Evolutionary conservation across 2,113 vertebrate species (phyloP), one percentile per base, ranked within the genome.

Genomic region (Caranx melampygus): DNA sequence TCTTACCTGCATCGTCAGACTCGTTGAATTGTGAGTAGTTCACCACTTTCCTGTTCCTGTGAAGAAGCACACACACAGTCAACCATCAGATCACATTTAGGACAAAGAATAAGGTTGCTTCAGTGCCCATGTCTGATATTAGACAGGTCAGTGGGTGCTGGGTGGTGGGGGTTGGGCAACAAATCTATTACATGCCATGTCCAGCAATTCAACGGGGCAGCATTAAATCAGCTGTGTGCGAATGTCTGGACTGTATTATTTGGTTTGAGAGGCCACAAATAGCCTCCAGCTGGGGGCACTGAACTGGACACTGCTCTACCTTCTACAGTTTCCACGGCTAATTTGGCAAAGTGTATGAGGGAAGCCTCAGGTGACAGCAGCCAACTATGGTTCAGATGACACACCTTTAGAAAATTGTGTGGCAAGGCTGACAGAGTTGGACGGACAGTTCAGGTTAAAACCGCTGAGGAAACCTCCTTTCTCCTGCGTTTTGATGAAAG

Each of bases 21-120:
- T 99, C 98, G 65, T 99, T 97, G 95, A 99, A 99, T 91, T 99
- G 98, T 84, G 98, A 99, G 91, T 99, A 99, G 95, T 99, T 98
- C 83, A 99, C 97, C 89, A 99, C 97, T 91, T 99, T 99, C 95
- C 97, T 97, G 95, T 99, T 99, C 96, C 98, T 99, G 94, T 87
- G 60, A 75, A 87, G 58, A 79, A 68, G 75, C 15, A 42, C 42
- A 42, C 15, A 44, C 42, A 79, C 2, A 73, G 34, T 85, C 40
- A 77, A 11, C 18, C 15, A 14, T 77, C 18, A 88, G 49, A 35
- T 74, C 47, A 74, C 59, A 44, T 42, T 58, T 0, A 55, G 20
- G 15, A 42, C 40, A 31, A 10, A 31, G 15, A 15, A 84, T 55
- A 71, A n/a, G 52, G n/a, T 9, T 45, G n/a, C 58, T 69, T 65